Evolutionary conservation across 2,888 invertebrate genomes (phyloP), one percentile per base, ranked within the genome.

Genomic region (Sarcophaga subvicina): DNA sequence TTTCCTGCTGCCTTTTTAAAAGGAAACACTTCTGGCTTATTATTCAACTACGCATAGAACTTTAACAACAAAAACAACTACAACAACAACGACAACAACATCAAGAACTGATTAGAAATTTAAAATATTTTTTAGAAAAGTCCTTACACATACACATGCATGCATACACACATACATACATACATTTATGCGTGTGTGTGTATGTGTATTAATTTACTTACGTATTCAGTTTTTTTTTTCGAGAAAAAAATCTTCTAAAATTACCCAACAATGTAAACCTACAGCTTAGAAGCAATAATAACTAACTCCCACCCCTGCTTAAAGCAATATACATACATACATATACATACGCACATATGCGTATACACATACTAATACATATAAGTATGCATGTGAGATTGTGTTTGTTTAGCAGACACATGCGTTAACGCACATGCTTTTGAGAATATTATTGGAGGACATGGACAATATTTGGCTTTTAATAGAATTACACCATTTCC

Each of bases 381-480:
- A 17, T 17, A 4, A 17, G 22, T 22, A 0, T 10, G 8, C 8
- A 37, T 37, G 37, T 37, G 37, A 0, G 37, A 37, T 37, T 8
- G 37, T 37, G 37, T 37, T 37, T 37, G 37, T 37, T 37, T 37
- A 37, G 37, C 37, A 27, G 17, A 27, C 10, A 59, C 59, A 59
- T 71, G 70, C 70, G 70, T 71, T 49, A 54, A 71, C 70, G 70
- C 27, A 71, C 70, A 54, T 59, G 59, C 59, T 37, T 71, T 59
- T 71, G 17, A 71, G 54, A 25, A 25, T 71, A 59, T 71, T 71
- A 71, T 25, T 37, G 37, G 37, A 37, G 27, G 54, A 54, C 54
- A 71, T 54, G 54, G 27, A 59, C 70, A 71, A 71, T 71, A 71
- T 71, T 71, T 71, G 70, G 54, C 70, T 70, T 70, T 70, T 54